A percentile compares a stretch with the other conserved stretches of the same genome.
Evolutionary conservation across 2,888 invertebrate species (phyloP).

Genomic region (Nymphalis urticae): DNA sequence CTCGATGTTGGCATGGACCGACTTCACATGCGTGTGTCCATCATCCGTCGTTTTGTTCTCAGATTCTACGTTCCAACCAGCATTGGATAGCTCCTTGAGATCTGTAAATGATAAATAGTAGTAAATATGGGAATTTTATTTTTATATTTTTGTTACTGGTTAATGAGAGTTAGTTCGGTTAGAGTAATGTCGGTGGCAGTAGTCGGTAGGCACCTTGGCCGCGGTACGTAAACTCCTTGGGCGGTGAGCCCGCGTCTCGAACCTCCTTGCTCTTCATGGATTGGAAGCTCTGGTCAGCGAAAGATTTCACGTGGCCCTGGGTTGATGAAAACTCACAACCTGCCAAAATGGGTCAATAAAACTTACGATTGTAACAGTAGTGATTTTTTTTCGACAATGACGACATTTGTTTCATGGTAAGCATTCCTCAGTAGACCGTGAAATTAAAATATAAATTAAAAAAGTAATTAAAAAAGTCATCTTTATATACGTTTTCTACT

Average conservation of each 20-base stretch:
- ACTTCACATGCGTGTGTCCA: constrained; percentile 83
- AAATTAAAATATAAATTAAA: too few species aligned
- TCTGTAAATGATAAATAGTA: constrained; percentile 57
- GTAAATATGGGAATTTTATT: constrained; percentile 10
- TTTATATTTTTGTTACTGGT: constrained; percentile 48
- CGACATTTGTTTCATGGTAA: neutral
- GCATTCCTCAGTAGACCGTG: neutral
- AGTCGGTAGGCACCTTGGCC: constrained; percentile 72
- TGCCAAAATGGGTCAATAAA: constrained; percentile 50
- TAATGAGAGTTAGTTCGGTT: constrained; percentile 73
- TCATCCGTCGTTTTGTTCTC: constrained; percentile 83
- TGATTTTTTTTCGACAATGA: neutral
- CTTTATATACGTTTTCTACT: too few species aligned
- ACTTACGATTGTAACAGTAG: constrained; percentile 37
- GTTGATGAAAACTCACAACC: constrained; percentile 74
- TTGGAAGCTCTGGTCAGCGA: constrained; percentile 89
- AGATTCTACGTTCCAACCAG: constrained; percentile 86
- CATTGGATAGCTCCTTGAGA: constrained; percentile 74
- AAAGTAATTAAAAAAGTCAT: too few species aligned
- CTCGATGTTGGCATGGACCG: constrained; percentile 83
- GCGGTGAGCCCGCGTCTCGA: constrained; percentile 88
- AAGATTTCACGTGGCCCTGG: constrained; percentile 85
- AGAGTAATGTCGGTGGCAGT: constrained; percentile 52
- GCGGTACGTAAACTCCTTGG: constrained; percentile 81
- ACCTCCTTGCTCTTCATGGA: constrained; percentile 90